phyloP scores from a whole-genome alignment of 2,888 invertebrate genomes.

The Epicampocera succincta region DNA sequence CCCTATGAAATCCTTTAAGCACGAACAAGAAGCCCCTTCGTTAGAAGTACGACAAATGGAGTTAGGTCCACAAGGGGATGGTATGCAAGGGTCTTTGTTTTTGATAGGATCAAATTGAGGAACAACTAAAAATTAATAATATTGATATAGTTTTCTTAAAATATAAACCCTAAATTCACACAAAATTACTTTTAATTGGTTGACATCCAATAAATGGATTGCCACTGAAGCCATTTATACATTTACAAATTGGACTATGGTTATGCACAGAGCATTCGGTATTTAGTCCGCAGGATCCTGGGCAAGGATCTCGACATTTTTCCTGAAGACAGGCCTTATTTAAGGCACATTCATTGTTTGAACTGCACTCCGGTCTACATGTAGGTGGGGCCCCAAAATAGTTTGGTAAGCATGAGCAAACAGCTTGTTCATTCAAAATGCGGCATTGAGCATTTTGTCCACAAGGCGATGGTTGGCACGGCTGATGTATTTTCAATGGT shows the following conservation, averaged over 20 bases:
- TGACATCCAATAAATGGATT: slow-evolving; percentile 83
- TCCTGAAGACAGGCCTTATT: slow-evolving; percentile 87
- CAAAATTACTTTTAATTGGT: slow-evolving; percentile 79
- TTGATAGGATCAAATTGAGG: slow-evolving; percentile 74
- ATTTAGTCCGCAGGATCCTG: slow-evolving; percentile 88
- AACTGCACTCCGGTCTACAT: slow-evolving; percentile 87
- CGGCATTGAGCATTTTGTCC: slow-evolving; percentile 88
- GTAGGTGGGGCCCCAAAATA: slow-evolving; percentile 88
- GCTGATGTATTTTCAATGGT: slow-evolving; percentile 81
- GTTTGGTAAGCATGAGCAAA: slow-evolving; percentile 86
- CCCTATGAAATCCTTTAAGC: slow-evolving; percentile 87
- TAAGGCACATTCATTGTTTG: slow-evolving; percentile 86
- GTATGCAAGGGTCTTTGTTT: slow-evolving; percentile 85
- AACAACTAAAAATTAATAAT: slow-evolving; percentile 69
- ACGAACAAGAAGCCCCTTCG: slow-evolving; percentile 87
- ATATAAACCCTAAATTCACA: neutral
- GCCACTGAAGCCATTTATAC: slow-evolving; percentile 82
- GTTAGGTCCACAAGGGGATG: slow-evolving; percentile 91
- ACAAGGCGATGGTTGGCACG: slow-evolving; percentile 86
- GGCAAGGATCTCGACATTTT: slow-evolving; percentile 88
- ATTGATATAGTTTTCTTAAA: neutral
- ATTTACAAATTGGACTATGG: slow-evolving; percentile 89
- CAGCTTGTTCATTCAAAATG: slow-evolving; percentile 84
- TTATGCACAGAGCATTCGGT: slow-evolving; percentile 90
- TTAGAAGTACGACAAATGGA: slow-evolving; percentile 86